Evolutionary conservation across 2,888 invertebrate species (phyloP).

Genomic region (Phytoseiulus persimilis): DNA sequence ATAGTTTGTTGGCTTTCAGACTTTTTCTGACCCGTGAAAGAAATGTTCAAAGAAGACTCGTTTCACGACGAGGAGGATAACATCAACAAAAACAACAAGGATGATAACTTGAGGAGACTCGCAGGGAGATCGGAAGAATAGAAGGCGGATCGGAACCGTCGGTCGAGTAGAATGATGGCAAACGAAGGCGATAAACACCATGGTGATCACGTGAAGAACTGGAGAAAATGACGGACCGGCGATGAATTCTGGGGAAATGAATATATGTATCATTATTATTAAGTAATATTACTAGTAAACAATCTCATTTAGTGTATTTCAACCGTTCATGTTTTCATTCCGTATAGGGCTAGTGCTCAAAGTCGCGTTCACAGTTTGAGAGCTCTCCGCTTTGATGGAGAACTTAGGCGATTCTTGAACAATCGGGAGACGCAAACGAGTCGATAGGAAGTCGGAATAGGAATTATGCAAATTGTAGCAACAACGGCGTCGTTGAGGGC

Average conservation of each 20-base stretch:
- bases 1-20: slow-evolving; percentile 39
- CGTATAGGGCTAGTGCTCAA: too few species aligned
- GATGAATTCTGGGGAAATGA: not conserved
- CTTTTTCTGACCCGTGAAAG: not conserved
- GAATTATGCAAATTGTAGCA: not conserved
- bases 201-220: not conserved
- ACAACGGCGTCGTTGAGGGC: not conserved
- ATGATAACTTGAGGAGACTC: not conserved
- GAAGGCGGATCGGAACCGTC: not conserved
- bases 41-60: not conserved
- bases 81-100: not conserved
- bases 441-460: too few species aligned
- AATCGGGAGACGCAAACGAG: not conserved
- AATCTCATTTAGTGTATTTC: slow-evolving; percentile 38
- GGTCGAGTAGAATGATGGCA: not conserved
- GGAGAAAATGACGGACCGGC: not conserved
- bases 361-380: too few species aligned
- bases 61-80: not conserved
- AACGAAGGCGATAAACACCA: not conserved
- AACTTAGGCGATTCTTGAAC: too few species aligned
- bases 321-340: not conserved
- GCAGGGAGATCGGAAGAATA: not conserved
- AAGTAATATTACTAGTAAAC: slow-evolving; percentile 37
- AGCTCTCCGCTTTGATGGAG: too few species aligned
- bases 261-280: slow-evolving; percentile 38